A percentile compares a stretch with the other conserved stretches of the same genome.
These are phyloP conservation scores for Cryptoprocta ferox DNA, from an alignment of 2,797 vertebrate species.

Conservation along the genomic window DNA sequence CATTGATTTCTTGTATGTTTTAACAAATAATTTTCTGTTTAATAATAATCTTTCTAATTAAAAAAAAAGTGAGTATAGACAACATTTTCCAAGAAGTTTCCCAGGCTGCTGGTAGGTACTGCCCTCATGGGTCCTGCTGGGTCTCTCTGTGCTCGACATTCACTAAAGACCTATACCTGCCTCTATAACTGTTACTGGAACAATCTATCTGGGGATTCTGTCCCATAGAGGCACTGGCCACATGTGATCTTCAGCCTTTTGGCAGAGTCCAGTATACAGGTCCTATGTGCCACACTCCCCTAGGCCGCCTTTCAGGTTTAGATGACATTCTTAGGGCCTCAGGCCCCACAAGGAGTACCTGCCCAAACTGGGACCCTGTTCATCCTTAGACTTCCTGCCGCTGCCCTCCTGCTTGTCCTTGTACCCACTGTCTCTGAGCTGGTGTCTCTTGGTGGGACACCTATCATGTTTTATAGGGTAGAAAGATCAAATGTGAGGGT, in stretches of 20 bases:
- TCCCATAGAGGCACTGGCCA: background rate
- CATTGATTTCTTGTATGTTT: slow-evolving; percentile 20
- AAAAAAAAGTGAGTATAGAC: background rate
- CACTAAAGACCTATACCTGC: background rate
- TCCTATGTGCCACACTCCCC: background rate
- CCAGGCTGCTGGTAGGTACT: background rate
- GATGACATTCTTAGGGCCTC: background rate
- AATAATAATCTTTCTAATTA: slow-evolving; percentile 12
- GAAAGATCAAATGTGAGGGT: background rate
- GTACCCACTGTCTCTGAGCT: background rate
- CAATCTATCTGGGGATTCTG: background rate
- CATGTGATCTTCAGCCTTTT: background rate
- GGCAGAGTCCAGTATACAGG: background rate
- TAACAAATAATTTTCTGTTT: slow-evolving; percentile 22
- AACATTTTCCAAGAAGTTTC: slow-evolving; percentile 31
- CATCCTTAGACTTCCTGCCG: background rate
- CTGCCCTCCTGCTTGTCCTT: background rate
- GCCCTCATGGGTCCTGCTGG: background rate
- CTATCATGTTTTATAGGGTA: background rate
- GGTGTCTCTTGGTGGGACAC: background rate
- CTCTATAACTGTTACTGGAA: slow-evolving; percentile 16
- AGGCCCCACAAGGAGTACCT: background rate
- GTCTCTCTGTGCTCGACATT: background rate
- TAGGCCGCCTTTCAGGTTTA: background rate
- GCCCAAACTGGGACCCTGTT: background rate